Evolutionary conservation across 2,797 vertebrate genomes (phyloP), one percentile per base, ranked within the genome.

Genomic region (Gallinago stenura): DNA sequence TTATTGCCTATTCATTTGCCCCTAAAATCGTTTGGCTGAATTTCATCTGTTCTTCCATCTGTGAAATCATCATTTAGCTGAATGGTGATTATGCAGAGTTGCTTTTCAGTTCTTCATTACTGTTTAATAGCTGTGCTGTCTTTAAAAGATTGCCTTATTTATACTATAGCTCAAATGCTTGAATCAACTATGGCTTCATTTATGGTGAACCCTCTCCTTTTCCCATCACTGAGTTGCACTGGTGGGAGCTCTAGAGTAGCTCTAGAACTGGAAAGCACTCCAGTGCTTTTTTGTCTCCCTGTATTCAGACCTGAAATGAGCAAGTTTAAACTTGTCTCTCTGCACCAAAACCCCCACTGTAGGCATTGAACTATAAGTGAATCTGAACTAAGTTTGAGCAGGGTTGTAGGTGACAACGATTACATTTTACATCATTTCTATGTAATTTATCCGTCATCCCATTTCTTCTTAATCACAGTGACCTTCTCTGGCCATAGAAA

Each of bases 21-120:
- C 92, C 73, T 92, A 94, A 95, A 97, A 96, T 96, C 77, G 7
- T 97, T 97, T 97, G 95, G 94, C 94, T 97, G 93, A 97, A 97
- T 97, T 97, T 98, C 97, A 98, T 97, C 97, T 96, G 96, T 93
- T 97, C 96, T 97, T 96, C 96, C 96, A 97, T 97, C 97, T 97
- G 97, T 98, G 97, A 98, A 98, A 97, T 98, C 92, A 91, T 92
- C 97, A 93, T 98, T 98, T 96, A 96, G 82, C 93, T 94, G 95
- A 87, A 96, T 86, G 95, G 95, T 93, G 96, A 97, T 97, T 98
- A 97, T 94, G 58, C 72, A 87, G 90, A 94, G 95, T 53, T 89
- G 90, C 93, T 97, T 97, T 93, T 85, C 96, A 72, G 75, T 97
- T 96, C 95, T 97, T 97, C 97, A 97, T 96, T 96, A 92, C 90